These are phyloP conservation scores for Ophioninae sp. DNA, from an alignment of 2,888 invertebrate genomes.

Conservation along the genomic window DNA sequence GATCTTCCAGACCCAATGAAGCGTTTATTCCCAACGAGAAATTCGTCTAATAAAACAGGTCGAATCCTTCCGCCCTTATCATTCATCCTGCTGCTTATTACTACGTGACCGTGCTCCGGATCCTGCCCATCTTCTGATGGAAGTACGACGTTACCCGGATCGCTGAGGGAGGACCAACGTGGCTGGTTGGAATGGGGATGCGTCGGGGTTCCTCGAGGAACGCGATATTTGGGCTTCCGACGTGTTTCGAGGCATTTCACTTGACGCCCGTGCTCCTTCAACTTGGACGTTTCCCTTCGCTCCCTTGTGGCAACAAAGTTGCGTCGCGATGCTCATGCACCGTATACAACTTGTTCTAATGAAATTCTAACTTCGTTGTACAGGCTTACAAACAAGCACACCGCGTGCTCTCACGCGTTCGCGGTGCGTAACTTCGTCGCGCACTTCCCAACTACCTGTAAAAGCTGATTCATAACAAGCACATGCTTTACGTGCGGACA, in stretches of 20 bases:
- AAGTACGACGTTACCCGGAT: neutral
- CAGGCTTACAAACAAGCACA: slow-evolving; percentile 39
- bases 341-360: slow-evolving; percentile 54
- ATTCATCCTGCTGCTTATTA: slow-evolving; percentile 32
- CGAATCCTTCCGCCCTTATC: slow-evolving; percentile 22
- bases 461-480: neutral
- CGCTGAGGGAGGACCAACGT: neutral
- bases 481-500: too few relatives aligned
- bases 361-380: slow-evolving; percentile 55
- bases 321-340: slow-evolving; percentile 24
- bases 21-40: slow-evolving; percentile 51
- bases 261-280: slow-evolving; percentile 27
- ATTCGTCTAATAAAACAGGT: slow-evolving; percentile 53
- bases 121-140: slow-evolving; percentile 2
- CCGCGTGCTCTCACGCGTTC: slow-evolving; percentile 5
- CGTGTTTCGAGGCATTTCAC: slow-evolving; percentile 15
- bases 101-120: slow-evolving; percentile 5
- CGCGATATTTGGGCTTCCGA: slow-evolving; percentile 29
- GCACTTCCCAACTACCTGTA: neutral
- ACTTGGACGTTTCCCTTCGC: slow-evolving; percentile 19
- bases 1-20: slow-evolving; percentile 53
- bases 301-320: slow-evolving; percentile 40
- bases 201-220: neutral
- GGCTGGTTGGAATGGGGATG: neutral
- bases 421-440: slow-evolving; percentile 7